Evolutionary conservation across 2,888 invertebrate genomes (phyloP).

Genomic region (Dione juno): DNA sequence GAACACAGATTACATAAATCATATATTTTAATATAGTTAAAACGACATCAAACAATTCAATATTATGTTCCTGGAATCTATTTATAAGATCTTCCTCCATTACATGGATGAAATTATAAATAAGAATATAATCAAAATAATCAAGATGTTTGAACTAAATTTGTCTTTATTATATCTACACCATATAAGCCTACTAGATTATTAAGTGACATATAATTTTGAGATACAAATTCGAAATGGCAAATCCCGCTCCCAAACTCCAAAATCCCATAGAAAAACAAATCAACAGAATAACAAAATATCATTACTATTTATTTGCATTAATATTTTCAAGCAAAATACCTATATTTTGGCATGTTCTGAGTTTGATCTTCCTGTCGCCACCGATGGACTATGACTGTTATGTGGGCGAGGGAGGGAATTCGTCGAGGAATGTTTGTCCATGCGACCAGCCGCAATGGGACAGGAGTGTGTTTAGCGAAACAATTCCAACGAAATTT

Average conservation of each 20-base stretch:
- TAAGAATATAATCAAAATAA: neutral
- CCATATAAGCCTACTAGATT: slow-evolving; percentile 41
- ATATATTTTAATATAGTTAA: too few species aligned
- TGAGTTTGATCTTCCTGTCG: slow-evolving; percentile 64
- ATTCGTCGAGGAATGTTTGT: slow-evolving; percentile 52
- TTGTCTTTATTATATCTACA: neutral
- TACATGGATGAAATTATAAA: neutral
- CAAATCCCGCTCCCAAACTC: slow-evolving; percentile 45
- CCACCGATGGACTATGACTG: slow-evolving; percentile 66
- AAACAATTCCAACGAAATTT: slow-evolving; percentile 68
- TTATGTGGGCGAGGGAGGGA: slow-evolving; percentile 31
- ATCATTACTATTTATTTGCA: slow-evolving; percentile 62
- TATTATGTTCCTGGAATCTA: too few species aligned
- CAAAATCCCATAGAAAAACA: slow-evolving; percentile 65
- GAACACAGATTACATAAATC: too few species aligned
- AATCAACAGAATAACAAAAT: slow-evolving; percentile 56
- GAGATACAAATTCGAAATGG: slow-evolving; percentile 35
- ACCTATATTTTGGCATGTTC: slow-evolving; percentile 66
- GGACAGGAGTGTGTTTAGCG: slow-evolving; percentile 61
- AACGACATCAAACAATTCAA: too few species aligned
- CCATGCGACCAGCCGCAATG: slow-evolving; percentile 63
- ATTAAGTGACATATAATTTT: neutral
- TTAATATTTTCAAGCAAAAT: slow-evolving; percentile 60
- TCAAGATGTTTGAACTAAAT: neutral
- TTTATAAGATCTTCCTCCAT: neutral